Evolutionary conservation across 2,888 invertebrate species (phyloP), one percentile per base, ranked within the genome.

Genomic region (Epicampocera succincta): DNA sequence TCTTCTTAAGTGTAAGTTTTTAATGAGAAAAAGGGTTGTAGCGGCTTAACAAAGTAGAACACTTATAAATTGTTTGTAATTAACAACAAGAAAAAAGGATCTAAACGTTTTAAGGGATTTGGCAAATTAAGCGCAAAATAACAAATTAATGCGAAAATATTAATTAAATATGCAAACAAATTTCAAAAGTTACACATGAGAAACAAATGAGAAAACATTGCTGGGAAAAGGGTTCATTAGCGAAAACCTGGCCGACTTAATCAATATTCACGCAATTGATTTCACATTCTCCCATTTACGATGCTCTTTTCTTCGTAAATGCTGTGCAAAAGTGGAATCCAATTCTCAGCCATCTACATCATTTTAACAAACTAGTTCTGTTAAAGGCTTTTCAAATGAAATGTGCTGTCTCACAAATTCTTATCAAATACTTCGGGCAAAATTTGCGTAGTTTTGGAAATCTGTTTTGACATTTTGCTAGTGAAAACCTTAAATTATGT

Each of bases 31-130:
- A 48, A 38, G 42, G 65, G 71, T 66, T 58, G 66, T 17, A 40
- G n/a, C 29, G 44, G 63, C 74, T 58, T 69, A 69, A 48, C 50
- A 65, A 63, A 58, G 33, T 80, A 48, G n/a, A 76, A 63, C 77
- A 73, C 71, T 76, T 81, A 81, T 33, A 76, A 76, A 81, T 76
- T 77, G 77, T 52, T 73, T 68, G 77, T 68, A 63, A 74, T 77
- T 77, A 58, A 68, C 56, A 65, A 21, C 19, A 58, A 65, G 33
- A 33, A 3, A 33, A 5, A 54, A 46, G 25, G 13, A 33, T 1
- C 11, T 8, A 17, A 13, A 3, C 13, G n/a, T 29, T 42, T 77
- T 69, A 58, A 77, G 48, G 63, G 81, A 77, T 77, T 81, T 77
- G 63, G 19, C 73, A 69, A 77, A 81, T 81, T 81, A 77, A 69